Evolutionary conservation across 2,113 vertebrate species (phyloP), one percentile per base, ranked within the genome.

Genomic region (Raphicerus campestris): DNA sequence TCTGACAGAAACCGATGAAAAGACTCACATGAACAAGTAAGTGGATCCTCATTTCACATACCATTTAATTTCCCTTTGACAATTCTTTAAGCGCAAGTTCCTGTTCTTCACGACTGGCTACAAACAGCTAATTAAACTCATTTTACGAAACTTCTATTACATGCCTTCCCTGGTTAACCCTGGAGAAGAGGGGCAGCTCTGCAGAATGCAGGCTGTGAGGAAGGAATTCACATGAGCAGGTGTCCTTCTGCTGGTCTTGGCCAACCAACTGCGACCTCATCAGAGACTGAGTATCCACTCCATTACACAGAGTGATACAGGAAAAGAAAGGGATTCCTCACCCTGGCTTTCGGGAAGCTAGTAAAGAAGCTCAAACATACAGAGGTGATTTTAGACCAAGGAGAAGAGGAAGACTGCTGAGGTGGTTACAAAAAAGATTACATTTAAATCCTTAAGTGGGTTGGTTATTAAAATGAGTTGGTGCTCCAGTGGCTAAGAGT

Each of bases 401-500:
- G 42, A 56, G 16, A 26, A 58, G 19, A 61, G 2, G 15, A 20
- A 55, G 16, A 45, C 42, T 82, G 77, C 13, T 7, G 10, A 78
- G 81, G 22, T 13, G 10, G 19, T 87, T 82, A 47, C 60, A 75
- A 61, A 84, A 73, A 61, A 83, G 20, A 77, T 24, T 3, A 90
- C 10, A 78, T 20, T 49, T 19, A 35, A 82, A 92, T 15, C 14
- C 30, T 82, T 75, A 58, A 39, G 20, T 55, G 49, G 81, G 22
- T 91, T 96, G 81, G 17, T 94, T 96, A 83, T 45, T 84, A 93
- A 78, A 93, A 96, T 70, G 14, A 93, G 28, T 30, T 80, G 70
- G 22, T 42, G 22, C 6, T 75, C 70, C 39, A 75, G 39, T 42
- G 39, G 70, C 70, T 75, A 42, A 42, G 39, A 42, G 14, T 75